Evolutionary conservation across 2,888 invertebrate genomes (phyloP).

Genomic region (Tillus elongatus): DNA sequence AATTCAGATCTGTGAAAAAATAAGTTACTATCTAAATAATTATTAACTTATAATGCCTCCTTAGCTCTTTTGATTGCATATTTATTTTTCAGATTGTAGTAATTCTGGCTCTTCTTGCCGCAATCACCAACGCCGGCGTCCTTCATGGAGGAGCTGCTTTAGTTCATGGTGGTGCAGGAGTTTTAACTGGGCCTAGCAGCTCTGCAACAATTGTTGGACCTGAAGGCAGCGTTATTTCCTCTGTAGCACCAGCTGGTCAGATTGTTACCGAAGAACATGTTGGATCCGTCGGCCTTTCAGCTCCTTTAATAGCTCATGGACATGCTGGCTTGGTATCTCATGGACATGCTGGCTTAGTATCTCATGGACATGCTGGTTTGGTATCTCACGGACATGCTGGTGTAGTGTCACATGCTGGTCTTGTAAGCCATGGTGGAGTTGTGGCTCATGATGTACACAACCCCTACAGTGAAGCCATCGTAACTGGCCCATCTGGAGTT

Average conservation of each 20-base stretch:
- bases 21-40: too few relatives aligned
- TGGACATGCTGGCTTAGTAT: slow-evolving; percentile 16
- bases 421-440: too few relatives aligned
- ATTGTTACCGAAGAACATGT: slow-evolving; percentile 25
- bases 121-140: slow-evolving; percentile 24
- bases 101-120: too few relatives aligned
- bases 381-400: slow-evolving; percentile 13
- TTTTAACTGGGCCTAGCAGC: slow-evolving; percentile 30
- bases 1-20: too few relatives aligned
- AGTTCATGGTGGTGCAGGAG: slow-evolving; percentile 15
- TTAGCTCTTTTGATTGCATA: too few relatives aligned
- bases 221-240: slow-evolving; percentile 29
- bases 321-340: slow-evolving; percentile 19
- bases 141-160: too few relatives aligned
- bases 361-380: slow-evolving; percentile 14
- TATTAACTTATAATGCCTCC: too few relatives aligned
- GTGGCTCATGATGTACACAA: too few relatives aligned
- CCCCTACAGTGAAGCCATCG: slow-evolving; percentile 12
- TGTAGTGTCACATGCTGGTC: slow-evolving; percentile 11
- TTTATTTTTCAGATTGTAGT: too few relatives aligned
- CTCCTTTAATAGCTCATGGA: too few relatives aligned
- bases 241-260: slow-evolving; percentile 28
- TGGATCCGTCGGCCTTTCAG: slow-evolving; percentile 20
- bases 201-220: slow-evolving; percentile 27
- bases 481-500: slow-evolving; percentile 10